Conservation (phyloP, 2,113 vertebrate genomes). For the Engraulis encrasicolus region DNA sequence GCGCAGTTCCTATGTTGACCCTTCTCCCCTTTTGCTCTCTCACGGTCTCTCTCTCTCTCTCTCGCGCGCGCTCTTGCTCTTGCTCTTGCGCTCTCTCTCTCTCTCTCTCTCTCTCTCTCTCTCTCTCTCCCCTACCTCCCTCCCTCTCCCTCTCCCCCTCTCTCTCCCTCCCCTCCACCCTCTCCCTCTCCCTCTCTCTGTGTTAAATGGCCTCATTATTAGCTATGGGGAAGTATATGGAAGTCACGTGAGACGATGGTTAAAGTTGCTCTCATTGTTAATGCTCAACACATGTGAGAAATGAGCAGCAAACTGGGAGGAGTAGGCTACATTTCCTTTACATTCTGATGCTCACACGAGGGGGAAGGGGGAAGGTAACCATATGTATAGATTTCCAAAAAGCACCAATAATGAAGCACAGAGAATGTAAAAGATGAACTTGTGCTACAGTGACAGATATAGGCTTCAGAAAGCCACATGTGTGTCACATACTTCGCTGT, state of each 20-base stretch:
- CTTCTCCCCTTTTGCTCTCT: too few relatives aligned
- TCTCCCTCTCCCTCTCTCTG: neutral
- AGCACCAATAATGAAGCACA: neutral
- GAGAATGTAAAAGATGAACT: neutral
- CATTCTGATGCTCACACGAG: neutral
- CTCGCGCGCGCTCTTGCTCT: too few relatives aligned
- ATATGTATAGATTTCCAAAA: neutral
- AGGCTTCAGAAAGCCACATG: too few relatives aligned
- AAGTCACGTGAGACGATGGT: neutral
- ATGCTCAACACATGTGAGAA: constrained; percentile 3
- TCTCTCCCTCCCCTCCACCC: neutral
- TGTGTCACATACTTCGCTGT: too few relatives aligned
- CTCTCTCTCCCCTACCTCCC: neutral
- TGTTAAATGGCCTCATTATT: constrained; percentile 3
- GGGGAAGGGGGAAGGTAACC: neutral
- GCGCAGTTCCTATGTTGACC: neutral
- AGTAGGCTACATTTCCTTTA: neutral
- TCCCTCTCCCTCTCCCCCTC: neutral
- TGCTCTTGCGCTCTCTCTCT: too few relatives aligned
- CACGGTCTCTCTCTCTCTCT: neutral
- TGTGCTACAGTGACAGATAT: too few relatives aligned
- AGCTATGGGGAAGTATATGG: neutral
- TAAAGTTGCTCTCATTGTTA: neutral
- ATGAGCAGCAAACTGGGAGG: constrained; percentile 1
- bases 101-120: neutral